Base-by-base conservation (phyloP, 1,140 invertebrate species). In the Drosophila subobscura region DNA sequence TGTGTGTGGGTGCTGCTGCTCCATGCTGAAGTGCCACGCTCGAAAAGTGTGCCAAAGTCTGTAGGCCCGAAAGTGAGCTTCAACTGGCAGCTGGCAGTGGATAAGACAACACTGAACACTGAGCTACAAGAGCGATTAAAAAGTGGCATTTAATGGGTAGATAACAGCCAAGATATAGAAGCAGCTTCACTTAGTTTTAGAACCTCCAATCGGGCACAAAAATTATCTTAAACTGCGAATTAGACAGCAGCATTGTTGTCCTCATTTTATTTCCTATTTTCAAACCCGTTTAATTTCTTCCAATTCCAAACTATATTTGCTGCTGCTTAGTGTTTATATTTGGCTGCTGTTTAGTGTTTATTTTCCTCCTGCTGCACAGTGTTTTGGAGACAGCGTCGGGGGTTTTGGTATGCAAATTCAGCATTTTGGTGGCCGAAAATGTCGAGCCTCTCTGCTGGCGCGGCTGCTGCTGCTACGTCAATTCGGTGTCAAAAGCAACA, bases 401-500 rank as follows among this genome's bases (percentile, higher is more conserved):
- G 25, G 23, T 45, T 58, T 65, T 56, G 41, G 49, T 60, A 81
- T 81, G 77, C 80, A 81, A 85, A 86, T 77, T 86, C 72, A 59
- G 76, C 80, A 47, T 23, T 77, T 84, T 8, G 42, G 20, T 12
- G 64, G 8, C 51, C 56, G 41, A 46, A 46, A 64, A 66, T 16
- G 12, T 46, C 20, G 47, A 12, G 33, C 33, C 33, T 37, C 10
- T 54, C 27, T 33, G 29, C 7, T 8, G 29, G 7, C 8, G 29
- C 29, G 2, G 61, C 50, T 55, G 56, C 50, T 65, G 66, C 66
- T 66, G 72, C 55, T 55, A 58, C 58, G 80, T 66, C 75, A 83
- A 83, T 88, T 68, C 84, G 83, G 78, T 88, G 83, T 88, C 75
- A 88, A 88, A 83, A 83, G 84, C 84, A 88, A 88, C 83, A 88